These are phyloP conservation scores for Sapajus apella DNA, from an alignment of 2,113 vertebrate genomes.

Conservation along the genomic window DNA sequence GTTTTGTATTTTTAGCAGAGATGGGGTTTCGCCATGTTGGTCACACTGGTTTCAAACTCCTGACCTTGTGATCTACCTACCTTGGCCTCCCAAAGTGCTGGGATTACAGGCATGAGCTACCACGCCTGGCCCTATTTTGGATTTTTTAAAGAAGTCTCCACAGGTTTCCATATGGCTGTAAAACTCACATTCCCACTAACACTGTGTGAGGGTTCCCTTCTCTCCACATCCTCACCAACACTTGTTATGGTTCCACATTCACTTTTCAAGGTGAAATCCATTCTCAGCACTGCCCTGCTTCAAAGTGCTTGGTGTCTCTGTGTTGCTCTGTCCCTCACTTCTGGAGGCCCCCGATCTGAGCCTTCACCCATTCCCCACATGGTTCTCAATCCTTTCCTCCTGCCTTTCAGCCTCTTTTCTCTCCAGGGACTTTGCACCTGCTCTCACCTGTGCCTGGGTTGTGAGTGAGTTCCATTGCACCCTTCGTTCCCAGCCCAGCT, in stretches of 20 bases:
- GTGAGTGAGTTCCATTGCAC: too few species aligned
- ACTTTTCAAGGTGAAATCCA: background rate
- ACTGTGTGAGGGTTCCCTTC: background rate
- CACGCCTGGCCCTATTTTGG: background rate
- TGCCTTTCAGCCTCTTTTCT: fast-evolving
- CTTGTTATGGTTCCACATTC: background rate
- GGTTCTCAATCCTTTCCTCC: fast-evolving
- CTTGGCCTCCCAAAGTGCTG: too few species aligned
- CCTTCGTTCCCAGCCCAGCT: background rate
- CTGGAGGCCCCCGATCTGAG: background rate
- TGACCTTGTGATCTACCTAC: too few species aligned
- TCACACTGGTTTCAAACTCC: too few species aligned
- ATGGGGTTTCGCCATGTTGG: too few species aligned
- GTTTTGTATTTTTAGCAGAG: too few species aligned
- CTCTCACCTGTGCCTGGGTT: fast-evolving
- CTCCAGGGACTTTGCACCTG: background rate
- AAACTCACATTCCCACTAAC: background rate
- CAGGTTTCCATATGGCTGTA: background rate
- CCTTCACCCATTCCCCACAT: too few species aligned
- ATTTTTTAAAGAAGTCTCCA: background rate
- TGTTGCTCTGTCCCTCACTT: fast-evolving
- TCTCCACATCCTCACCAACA: background rate
- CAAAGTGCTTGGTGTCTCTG: fast-evolving
- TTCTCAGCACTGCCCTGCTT: fast-evolving
- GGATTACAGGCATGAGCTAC: too few species aligned